These are phyloP conservation scores for Amphimedon queenslandica DNA, from an alignment of 37 sponge, comb jelly and placozoan genomes.

Conservation along the genomic window DNA sequence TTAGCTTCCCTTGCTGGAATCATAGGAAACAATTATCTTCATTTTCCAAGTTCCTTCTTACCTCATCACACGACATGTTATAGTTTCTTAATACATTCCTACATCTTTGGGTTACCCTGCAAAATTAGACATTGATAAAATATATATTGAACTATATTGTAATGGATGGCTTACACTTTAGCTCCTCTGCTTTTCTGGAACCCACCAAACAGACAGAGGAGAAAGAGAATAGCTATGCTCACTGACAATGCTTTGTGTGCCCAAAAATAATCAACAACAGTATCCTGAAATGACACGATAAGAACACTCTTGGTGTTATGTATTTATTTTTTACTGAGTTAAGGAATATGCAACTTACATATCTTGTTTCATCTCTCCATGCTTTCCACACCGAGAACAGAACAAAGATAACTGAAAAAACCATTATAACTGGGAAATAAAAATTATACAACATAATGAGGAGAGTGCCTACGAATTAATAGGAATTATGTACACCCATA, in stretches of 20 bases:
- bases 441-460: conserved; percentile 13
- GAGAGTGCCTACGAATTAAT: not conserved
- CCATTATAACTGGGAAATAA: no score
- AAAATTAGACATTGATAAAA: not conserved
- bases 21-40: no score
- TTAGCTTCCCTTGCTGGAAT: conserved; percentile 64
- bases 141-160: not conserved
- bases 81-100: conserved; percentile 60
- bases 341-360: conserved; percentile 60
- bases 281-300: no score
- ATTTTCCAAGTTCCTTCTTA: conserved; percentile 9
- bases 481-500: conserved; percentile 12
- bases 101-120: conserved; percentile 56
- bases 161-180: conserved; percentile 37
- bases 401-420: no score
- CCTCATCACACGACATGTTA: conserved; percentile 91
- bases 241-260: no score
- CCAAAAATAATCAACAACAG: no score
- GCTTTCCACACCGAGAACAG: conserved; percentile 47
- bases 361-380: conserved; percentile 45
- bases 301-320: no score
- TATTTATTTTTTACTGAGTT: no score
- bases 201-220: no score
- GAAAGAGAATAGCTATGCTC: no score
- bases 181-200: conserved; percentile 52